Evolutionary conservation across 2,888 invertebrate species (phyloP).

Genomic region (Acleris laterana): DNA sequence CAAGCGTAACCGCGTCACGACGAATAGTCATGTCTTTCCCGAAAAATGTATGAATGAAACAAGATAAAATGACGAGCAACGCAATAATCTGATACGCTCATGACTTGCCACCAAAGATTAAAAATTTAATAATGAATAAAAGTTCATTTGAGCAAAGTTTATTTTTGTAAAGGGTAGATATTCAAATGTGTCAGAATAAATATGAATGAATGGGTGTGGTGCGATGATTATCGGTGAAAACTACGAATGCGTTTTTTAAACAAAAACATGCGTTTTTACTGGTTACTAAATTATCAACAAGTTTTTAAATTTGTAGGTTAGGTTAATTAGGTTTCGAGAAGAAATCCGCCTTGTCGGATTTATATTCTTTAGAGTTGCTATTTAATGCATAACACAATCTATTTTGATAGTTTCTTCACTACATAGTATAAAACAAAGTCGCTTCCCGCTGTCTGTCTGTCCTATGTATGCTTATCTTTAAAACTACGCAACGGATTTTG

Average conservation of each 20-base stretch:
- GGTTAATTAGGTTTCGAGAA: background rate
- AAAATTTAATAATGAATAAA: constrained; percentile 18
- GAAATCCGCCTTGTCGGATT: background rate
- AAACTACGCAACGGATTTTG: no score
- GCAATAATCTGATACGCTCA: constrained; percentile 25
- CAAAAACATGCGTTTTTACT: background rate
- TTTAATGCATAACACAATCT: no score
- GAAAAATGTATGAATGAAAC: constrained; percentile 1
- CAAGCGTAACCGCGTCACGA: no score
- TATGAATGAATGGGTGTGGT: background rate
- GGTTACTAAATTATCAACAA: no score
- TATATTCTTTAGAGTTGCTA: no score
- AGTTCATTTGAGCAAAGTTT: constrained; percentile 10
- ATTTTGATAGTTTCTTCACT: no score
- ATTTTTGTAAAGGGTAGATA: constrained; percentile 6
- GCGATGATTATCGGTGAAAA: constrained; percentile 10
- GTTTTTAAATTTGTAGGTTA: no score
- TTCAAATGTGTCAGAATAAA: background rate
- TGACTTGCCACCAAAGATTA: constrained; percentile 30
- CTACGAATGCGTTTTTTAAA: constrained; percentile 1
- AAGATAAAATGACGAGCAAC: constrained; percentile 21
- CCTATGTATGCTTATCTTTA: no score
- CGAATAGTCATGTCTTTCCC: constrained; percentile 24
- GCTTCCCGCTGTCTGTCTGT: no score
- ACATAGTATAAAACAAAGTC: no score